These are phyloP conservation scores for Taeniopygia guttata DNA, from an alignment of 2,797 vertebrate species.

Conservation along the genomic window DNA sequence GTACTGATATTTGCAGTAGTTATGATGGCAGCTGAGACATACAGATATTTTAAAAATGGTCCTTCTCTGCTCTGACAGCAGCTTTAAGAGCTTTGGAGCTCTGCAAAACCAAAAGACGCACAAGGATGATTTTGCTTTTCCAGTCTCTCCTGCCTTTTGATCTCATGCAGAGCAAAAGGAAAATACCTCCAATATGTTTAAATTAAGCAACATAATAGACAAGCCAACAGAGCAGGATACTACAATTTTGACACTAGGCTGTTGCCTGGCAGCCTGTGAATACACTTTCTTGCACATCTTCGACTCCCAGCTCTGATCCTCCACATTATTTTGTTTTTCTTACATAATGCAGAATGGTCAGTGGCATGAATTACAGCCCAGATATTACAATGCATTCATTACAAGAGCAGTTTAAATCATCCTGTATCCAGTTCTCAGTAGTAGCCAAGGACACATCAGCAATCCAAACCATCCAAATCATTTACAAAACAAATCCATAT, in stretches of 20 bases:
- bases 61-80: neutral
- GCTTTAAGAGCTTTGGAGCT: neutral
- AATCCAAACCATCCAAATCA: neutral
- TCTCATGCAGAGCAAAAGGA: neutral
- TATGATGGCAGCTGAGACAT: neutral
- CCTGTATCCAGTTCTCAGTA: neutral
- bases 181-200: neutral
- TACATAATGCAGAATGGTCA: neutral
- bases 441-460: neutral
- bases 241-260: neutral
- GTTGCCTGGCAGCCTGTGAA: neutral
- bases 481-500: neutral
- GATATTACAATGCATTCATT: neutral
- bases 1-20: neutral
- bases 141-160: neutral
- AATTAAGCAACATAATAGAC: neutral
- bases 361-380: neutral
- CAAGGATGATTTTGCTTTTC: neutral
- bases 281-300: neutral
- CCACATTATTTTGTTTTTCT: neutral
- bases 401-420: neutral
- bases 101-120: neutral
- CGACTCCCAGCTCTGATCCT: neutral
- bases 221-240: neutral
- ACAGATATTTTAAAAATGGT: neutral